Percentiles rank a stretch among this genome's conserved stretches.
Evolutionary conservation across 2,113 vertebrate genomes (phyloP).

Genomic region (Alaudala cheleensis): DNA sequence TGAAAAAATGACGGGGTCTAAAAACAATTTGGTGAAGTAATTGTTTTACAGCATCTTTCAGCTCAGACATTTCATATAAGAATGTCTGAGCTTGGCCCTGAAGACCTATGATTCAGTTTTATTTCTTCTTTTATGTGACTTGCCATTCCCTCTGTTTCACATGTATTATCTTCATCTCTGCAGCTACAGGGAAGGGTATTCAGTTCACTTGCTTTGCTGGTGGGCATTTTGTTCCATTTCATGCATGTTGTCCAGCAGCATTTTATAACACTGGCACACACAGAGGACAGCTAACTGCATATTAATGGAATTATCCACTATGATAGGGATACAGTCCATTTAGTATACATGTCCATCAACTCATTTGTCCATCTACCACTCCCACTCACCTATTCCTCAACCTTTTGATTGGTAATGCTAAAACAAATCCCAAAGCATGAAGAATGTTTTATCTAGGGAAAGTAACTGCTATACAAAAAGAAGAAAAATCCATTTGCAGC

Average conservation of each 20-base stretch:
- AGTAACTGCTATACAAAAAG: background rate
- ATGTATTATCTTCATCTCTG: background rate
- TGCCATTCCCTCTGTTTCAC: background rate
- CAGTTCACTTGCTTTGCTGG: background rate
- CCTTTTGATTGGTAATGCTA: background rate
- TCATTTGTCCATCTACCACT: background rate
- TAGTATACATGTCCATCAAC: rapidly evolving
- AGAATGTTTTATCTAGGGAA: background rate
- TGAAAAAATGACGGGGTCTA: background rate
- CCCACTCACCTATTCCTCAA: background rate
- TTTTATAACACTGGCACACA: background rate
- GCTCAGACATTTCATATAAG: background rate
- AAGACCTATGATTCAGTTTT: background rate
- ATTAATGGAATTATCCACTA: background rate
- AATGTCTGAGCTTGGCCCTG: background rate
- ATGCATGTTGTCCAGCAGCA: background rate
- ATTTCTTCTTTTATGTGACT: background rate
- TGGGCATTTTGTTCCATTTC: background rate
- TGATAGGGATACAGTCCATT: background rate
- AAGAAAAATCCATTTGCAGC: background rate
- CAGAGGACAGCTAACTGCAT: background rate
- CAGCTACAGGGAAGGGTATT: background rate
- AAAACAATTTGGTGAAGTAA: background rate
- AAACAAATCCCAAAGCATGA: background rate
- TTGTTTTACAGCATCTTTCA: background rate